A percentile compares a stretch with the other conserved stretches of the same genome.
Conservation (phyloP, 2,797 vertebrate genomes). For the Monodelphis domestica region DNA sequence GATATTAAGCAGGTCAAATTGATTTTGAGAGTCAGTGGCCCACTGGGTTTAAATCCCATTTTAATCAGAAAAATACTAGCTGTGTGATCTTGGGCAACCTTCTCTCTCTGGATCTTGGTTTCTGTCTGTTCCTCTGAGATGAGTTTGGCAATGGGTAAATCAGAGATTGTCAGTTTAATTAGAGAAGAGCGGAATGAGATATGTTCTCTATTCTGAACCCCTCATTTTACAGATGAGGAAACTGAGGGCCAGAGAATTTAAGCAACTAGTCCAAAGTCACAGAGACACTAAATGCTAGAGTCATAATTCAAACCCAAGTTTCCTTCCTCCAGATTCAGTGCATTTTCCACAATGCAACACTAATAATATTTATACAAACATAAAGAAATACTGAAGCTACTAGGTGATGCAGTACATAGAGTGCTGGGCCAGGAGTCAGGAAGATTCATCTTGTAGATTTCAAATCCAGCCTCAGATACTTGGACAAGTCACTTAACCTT, state of each 20-base stretch:
- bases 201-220: not conserved
- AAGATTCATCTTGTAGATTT: no score
- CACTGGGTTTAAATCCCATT: not conserved
- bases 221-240: not conserved
- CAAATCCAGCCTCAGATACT: no score
- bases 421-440: no score
- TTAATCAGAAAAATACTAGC: not conserved
- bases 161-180: not conserved
- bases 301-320: not conserved
- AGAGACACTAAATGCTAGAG: not conserved
- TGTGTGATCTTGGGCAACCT: not conserved
- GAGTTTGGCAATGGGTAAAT: not conserved
- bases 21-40: not conserved
- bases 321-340: not conserved
- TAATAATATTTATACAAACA: not conserved
- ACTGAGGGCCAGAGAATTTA: not conserved
- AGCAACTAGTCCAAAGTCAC: not conserved
- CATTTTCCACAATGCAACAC: not conserved
- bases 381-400: no score
- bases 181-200: not conserved
- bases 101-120: conserved; percentile 4
- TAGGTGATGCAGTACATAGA: no score
- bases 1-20: not conserved
- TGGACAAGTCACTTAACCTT: no score
- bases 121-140: not conserved